Evolutionary conservation across 2,113 vertebrate species (phyloP).

Genomic region (Quiscalus mexicanus): DNA sequence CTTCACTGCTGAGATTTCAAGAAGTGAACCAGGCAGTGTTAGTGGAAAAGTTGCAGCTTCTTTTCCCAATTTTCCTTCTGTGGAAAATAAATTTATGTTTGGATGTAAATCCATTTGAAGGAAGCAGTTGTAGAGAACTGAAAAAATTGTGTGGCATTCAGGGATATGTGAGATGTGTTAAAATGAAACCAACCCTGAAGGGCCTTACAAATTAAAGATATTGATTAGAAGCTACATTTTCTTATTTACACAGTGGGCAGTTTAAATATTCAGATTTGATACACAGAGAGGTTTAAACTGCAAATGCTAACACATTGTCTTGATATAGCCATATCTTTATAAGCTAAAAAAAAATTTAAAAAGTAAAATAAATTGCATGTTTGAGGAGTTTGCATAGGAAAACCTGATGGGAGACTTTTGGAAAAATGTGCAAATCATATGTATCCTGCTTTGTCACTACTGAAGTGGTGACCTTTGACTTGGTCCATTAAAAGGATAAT

Average conservation of each 20-base stretch:
- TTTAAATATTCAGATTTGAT: neutral
- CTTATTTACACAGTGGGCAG: neutral
- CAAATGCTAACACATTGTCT: fast-evolving
- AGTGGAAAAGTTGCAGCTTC: neutral
- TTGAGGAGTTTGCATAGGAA: neutral
- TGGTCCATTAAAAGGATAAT: neutral
- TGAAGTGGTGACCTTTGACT: neutral
- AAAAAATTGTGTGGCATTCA: neutral
- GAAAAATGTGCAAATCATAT: neutral
- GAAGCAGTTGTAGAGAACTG: neutral
- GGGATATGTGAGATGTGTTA: neutral
- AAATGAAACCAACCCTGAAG: neutral
- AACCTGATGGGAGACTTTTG: neutral
- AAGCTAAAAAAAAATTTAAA: neutral
- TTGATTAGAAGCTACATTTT: neutral
- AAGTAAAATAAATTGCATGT: neutral
- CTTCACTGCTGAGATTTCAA: neutral
- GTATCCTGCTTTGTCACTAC: neutral
- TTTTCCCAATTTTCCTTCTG: neutral
- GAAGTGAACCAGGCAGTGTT: neutral
- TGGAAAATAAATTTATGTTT: neutral
- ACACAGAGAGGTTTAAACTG: neutral
- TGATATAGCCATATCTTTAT: neutral
- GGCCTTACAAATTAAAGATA: neutral
- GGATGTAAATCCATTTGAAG: neutral